A percentile compares a stretch with the other conserved stretches of the same genome.
These are phyloP conservation scores for Malurus melanocephalus DNA, from an alignment of 2,113 vertebrate species.

Conservation along the genomic window DNA sequence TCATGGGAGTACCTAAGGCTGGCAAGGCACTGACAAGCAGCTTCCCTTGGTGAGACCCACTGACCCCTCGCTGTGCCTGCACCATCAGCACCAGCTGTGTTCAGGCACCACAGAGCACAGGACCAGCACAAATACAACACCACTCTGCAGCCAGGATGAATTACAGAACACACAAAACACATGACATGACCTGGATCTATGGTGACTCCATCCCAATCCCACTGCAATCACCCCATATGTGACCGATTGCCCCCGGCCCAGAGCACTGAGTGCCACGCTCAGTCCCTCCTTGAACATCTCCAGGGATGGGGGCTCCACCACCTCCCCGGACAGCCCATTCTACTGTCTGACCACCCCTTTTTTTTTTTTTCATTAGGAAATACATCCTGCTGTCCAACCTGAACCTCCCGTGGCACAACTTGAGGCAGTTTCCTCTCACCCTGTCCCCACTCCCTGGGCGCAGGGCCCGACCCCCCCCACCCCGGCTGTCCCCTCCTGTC, in stretches of 20 bases:
- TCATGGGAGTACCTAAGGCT: neutral
- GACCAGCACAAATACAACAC: neutral
- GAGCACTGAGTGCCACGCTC: fast-evolving
- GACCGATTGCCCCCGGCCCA: fast-evolving
- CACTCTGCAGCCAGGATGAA: neutral
- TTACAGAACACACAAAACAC: neutral
- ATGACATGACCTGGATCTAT: fast-evolving
- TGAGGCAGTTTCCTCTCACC: neutral
- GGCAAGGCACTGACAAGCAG: neutral
- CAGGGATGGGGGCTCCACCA: neutral
- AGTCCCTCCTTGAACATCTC: fast-evolving
- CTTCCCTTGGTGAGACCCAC: neutral
- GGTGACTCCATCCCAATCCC: neutral
- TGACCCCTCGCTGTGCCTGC: fast-evolving
- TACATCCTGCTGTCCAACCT: fast-evolving
- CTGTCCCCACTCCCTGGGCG: neutral
- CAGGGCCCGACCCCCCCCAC: neutral
- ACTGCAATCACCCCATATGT: too few relatives aligned
- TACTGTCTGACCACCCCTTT: neutral
- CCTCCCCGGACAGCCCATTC: neutral
- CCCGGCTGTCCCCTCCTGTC: neutral
- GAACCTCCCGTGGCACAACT: neutral
- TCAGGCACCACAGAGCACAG: neutral
- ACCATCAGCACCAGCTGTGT: neutral
- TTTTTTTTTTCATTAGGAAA: neutral